Percentiles rank a stretch among this genome's conserved stretches.
Evolutionary conservation across 2,888 invertebrate genomes (phyloP).

Genomic region (Dorcus hopei): DNA sequence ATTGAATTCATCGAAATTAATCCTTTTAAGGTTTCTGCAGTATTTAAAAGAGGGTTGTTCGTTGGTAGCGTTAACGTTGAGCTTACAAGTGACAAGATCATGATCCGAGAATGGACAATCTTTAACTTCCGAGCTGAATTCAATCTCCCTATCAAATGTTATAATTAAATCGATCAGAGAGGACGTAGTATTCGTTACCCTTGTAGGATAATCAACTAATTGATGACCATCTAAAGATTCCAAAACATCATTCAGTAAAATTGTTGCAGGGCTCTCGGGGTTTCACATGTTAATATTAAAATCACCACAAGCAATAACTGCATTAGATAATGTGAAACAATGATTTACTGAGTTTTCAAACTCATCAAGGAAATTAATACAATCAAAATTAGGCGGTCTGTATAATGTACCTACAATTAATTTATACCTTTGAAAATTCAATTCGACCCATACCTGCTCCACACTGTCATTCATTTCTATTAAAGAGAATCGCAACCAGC

Average conservation of each 20-base stretch:
- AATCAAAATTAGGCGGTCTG: neutral
- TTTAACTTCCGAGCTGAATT: too few species aligned
- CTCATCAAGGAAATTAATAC: neutral
- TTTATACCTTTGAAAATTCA: neutral
- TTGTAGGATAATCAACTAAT: neutral
- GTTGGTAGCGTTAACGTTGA: too few species aligned
- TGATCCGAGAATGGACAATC: too few species aligned
- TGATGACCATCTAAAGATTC: neutral
- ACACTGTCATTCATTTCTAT: neutral
- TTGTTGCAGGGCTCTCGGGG: neutral
- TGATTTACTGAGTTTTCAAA: neutral
- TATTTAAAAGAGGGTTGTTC: too few species aligned
- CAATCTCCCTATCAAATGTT: too few species aligned
- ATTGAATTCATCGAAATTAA: too few species aligned
- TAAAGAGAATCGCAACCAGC: neutral
- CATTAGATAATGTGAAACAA: neutral
- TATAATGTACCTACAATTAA: neutral
- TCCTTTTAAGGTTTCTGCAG: too few species aligned
- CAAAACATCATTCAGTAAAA: neutral
- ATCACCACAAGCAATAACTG: neutral
- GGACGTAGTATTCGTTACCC: neutral
- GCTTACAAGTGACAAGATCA: too few species aligned
- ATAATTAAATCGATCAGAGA: too few species aligned
- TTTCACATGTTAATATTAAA: neutral
- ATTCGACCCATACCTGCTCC: neutral